Evolutionary conservation across 2,888 invertebrate genomes (phyloP).

Genomic region (Dexiosoma caninum): DNA sequence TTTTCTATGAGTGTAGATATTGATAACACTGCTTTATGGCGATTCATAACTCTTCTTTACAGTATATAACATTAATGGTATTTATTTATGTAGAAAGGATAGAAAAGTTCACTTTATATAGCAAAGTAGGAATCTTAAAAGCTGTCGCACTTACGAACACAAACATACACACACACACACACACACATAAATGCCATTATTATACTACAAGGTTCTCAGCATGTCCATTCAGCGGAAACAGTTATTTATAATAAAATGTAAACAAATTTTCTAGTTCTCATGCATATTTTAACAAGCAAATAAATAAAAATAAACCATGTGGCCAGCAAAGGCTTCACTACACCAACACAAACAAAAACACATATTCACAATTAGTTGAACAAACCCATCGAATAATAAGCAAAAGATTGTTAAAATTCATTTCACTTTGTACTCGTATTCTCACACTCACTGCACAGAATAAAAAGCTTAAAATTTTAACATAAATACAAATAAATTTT

Average conservation of each 20-base stretch:
- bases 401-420: neutral
- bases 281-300: neutral
- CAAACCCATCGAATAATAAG: neutral
- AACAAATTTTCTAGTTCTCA: constrained; percentile 7
- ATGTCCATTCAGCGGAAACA: constrained; percentile 14
- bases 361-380: neutral
- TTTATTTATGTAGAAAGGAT: too few species aligned
- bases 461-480: constrained; percentile 11
- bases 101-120: too few species aligned
- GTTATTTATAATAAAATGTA: constrained; percentile 23
- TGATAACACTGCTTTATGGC: too few species aligned
- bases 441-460: neutral
- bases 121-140: too few species aligned
- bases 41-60: too few species aligned
- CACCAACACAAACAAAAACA: neutral
- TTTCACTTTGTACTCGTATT: neutral
- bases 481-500: constrained; percentile 21
- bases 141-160: too few species aligned
- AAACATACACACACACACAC: too few species aligned
- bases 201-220: neutral
- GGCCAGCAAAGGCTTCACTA: neutral
- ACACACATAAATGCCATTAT: neutral
- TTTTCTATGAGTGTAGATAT: too few species aligned
- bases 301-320: constrained; percentile 4
- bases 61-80: too few species aligned